Evolutionary conservation across 1,140 invertebrate species (phyloP).

Genomic region (Euwallacea fornicatus): DNA sequence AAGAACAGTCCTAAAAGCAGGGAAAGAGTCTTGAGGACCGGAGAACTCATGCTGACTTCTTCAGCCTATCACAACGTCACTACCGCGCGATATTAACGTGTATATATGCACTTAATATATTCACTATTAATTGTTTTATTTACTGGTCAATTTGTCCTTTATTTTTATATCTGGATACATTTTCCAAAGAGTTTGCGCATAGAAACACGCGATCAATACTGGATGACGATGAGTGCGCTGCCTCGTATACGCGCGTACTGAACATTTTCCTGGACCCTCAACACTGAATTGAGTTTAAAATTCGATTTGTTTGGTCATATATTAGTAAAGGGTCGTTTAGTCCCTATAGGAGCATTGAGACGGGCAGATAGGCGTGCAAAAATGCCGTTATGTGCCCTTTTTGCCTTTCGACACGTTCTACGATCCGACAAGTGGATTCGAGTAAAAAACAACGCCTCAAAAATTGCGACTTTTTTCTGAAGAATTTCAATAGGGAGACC

Average conservation of each 20-base stretch:
- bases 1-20: constrained; percentile 93
- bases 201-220: constrained; percentile 21
- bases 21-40: constrained; percentile 61
- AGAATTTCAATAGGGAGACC: no score
- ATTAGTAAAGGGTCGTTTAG: no score
- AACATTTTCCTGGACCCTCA: no score
- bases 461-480: no score
- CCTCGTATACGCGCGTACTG: background rate
- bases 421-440: no score
- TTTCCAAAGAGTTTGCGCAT: constrained; percentile 31
- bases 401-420: no score
- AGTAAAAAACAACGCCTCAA: no score
- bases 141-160: constrained; percentile 20
- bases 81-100: background rate
- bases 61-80: background rate
- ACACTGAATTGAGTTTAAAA: no score
- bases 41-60: constrained; percentile 17
- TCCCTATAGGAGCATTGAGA: no score
- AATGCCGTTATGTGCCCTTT: no score
- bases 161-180: constrained; percentile 32
- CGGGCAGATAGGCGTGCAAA: no score
- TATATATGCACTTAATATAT: background rate
- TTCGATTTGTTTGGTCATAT: no score
- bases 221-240: background rate
- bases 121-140: background rate